phyloP scores from a whole-genome alignment of 2,888 invertebrate genomes.

The Dicycla oo region DNA sequence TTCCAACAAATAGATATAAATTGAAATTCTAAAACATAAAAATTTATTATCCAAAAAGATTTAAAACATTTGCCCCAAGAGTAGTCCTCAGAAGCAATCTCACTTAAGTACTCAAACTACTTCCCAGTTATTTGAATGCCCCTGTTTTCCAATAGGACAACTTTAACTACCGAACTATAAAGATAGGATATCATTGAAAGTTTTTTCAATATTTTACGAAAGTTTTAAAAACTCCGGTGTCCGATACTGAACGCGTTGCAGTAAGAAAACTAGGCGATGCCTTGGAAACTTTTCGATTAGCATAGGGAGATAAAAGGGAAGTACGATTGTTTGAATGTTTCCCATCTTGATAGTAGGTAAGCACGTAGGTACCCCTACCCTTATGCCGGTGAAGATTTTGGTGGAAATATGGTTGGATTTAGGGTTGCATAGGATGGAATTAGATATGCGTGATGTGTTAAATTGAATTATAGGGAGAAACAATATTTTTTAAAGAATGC shows the following conservation, averaged over 20 bases:
- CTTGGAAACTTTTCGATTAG: conserved; percentile 73
- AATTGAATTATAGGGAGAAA: neutral
- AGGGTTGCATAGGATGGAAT: conserved; percentile 6
- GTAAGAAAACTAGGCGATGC: conserved; percentile 61
- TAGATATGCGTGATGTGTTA: neutral
- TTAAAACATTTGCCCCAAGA: neutral
- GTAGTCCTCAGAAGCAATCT: conserved; percentile 7
- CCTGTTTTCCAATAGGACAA: conserved; percentile 45
- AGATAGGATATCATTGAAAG: conserved; percentile 56
- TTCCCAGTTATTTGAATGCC: conserved; percentile 42
- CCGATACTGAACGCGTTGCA: conserved; percentile 60
- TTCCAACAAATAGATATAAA: neutral
- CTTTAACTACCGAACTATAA: conserved; percentile 59
- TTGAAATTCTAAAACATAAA: neutral
- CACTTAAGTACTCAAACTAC: conserved; percentile 13
- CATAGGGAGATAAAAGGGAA: conserved; percentile 74
- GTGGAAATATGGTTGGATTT: neutral
- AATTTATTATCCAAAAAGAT: neutral
- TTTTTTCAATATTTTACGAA: conserved; percentile 65
- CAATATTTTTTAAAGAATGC: neutral
- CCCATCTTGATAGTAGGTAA: conserved; percentile 28
- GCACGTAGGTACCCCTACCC: neutral
- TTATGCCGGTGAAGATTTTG: conserved; percentile 13
- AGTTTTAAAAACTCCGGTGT: conserved; percentile 54
- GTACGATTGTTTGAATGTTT: conserved; percentile 62